Conservation (phyloP, 2,888 invertebrate species). For the Tiliacea aurago region DNA sequence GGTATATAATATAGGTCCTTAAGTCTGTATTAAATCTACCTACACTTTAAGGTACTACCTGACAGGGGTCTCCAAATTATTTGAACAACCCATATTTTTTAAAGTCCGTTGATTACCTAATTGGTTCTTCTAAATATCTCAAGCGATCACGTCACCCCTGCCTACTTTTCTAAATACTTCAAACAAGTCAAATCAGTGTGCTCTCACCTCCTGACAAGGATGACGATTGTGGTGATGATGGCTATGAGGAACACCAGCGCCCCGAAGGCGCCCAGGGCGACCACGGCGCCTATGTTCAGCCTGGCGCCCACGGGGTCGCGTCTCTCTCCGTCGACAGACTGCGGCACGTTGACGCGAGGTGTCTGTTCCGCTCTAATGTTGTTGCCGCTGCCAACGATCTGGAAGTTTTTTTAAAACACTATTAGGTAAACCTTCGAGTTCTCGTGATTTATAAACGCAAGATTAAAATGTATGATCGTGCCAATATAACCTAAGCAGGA, state of each 20-base stretch:
- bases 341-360: slow-evolving; percentile 92
- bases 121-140: slow-evolving; percentile 24
- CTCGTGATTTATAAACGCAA: neutral
- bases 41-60: slow-evolving; percentile 77
- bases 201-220: slow-evolving; percentile 95
- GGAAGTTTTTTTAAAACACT: neutral
- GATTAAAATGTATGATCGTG: neutral
- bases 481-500: neutral
- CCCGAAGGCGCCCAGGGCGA: slow-evolving; percentile 97
- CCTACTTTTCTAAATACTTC: slow-evolving; percentile 37
- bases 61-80: slow-evolving; percentile 33
- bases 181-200: slow-evolving; percentile 66
- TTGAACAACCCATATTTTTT: neutral
- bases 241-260: slow-evolving; percentile 97
- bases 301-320: slow-evolving; percentile 92
- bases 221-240: slow-evolving; percentile 96
- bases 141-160: slow-evolving; percentile 37
- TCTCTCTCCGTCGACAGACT: slow-evolving; percentile 91
- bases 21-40: neutral
- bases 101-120: slow-evolving; percentile 1
- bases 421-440: neutral
- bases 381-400: slow-evolving; percentile 88
- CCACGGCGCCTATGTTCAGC: slow-evolving; percentile 96
- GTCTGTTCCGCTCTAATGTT: slow-evolving; percentile 92
- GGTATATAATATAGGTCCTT: too few species aligned